Evolutionary conservation across 2,888 invertebrate species (phyloP).

Genomic region (Nomada ferruginata): DNA sequence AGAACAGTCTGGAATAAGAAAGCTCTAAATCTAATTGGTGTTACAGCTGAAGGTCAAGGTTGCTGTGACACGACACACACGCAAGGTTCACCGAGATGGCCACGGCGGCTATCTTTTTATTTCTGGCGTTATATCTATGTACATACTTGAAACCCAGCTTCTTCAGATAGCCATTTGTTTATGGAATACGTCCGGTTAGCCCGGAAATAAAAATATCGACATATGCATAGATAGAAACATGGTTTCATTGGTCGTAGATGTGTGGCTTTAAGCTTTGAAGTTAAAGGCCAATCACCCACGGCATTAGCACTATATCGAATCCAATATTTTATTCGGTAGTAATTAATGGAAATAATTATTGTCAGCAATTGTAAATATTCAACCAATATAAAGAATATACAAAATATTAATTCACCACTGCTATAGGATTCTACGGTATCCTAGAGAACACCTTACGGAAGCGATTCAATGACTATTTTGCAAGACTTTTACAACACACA

Average conservation of each 20-base stretch:
- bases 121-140: background rate
- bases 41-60: constrained; percentile 58
- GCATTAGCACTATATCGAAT: background rate
- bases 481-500: background rate
- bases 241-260: background rate
- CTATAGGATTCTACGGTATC: background rate
- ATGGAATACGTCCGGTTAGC: background rate
- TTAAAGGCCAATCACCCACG: constrained; percentile 5
- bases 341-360: background rate
- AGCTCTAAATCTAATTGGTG: constrained; percentile 48
- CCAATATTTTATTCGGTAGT: background rate
- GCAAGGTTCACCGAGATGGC: constrained; percentile 46
- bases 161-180: constrained; percentile 15
- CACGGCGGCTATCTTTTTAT: constrained; percentile 1
- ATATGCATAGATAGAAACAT: background rate
- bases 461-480: background rate
- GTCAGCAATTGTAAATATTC: background rate
- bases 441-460: background rate
- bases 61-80: constrained; percentile 36
- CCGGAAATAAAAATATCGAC: constrained; percentile 8
- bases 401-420: background rate
- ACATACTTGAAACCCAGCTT: constrained; percentile 5
- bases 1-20: constrained; percentile 26
- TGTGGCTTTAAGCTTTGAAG: background rate
- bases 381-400: background rate